Percentiles rank a stretch among this genome's conserved stretches.
Conservation (phyloP, 2,888 invertebrate species). For the Dorcus hopei region DNA sequence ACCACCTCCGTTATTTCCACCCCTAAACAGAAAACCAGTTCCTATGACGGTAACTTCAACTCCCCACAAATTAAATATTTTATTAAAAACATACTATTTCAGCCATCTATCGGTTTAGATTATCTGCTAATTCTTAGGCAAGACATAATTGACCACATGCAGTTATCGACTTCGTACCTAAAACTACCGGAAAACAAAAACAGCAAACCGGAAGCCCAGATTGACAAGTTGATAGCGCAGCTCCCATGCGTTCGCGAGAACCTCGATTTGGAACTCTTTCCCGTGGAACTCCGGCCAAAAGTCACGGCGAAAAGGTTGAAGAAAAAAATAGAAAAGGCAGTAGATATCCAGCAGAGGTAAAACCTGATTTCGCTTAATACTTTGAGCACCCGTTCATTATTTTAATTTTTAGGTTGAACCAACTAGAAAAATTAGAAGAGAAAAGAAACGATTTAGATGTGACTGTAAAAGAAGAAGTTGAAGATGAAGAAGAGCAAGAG, state of each 20-base stretch:
- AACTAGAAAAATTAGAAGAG: slow-evolving; percentile 65
- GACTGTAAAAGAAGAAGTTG: slow-evolving; percentile 50
- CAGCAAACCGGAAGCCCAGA: slow-evolving; percentile 55
- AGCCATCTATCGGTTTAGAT: slow-evolving; percentile 54
- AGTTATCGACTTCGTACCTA: slow-evolving; percentile 64
- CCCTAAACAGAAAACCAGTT: slow-evolving; percentile 42
- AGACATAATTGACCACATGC: slow-evolving; percentile 68
- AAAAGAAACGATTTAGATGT: slow-evolving; percentile 35
- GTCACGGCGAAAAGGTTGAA: slow-evolving; percentile 43
- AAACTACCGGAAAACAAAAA: slow-evolving; percentile 52
- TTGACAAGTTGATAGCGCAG: slow-evolving; percentile 56
- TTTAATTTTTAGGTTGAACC: slow-evolving; percentile 34
- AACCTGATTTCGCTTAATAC: neutral
- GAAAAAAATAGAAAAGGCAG: slow-evolving; percentile 32
- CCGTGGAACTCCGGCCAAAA: slow-evolving; percentile 60
- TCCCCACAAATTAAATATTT: neutral
- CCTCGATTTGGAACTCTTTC: slow-evolving; percentile 63
- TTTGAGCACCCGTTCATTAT: no score
- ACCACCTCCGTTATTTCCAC: slow-evolving; percentile 45
- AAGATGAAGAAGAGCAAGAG: slow-evolving; percentile 48
- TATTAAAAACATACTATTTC: slow-evolving; percentile 19
- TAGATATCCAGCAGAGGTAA: slow-evolving; percentile 35
- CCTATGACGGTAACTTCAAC: slow-evolving; percentile 37
- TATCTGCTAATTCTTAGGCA: slow-evolving; percentile 71
- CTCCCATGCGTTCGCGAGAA: slow-evolving; percentile 48